These are phyloP conservation scores for Heteromyza rotundicornis DNA, from an alignment of 2,888 invertebrate species.

Conservation along the genomic window DNA sequence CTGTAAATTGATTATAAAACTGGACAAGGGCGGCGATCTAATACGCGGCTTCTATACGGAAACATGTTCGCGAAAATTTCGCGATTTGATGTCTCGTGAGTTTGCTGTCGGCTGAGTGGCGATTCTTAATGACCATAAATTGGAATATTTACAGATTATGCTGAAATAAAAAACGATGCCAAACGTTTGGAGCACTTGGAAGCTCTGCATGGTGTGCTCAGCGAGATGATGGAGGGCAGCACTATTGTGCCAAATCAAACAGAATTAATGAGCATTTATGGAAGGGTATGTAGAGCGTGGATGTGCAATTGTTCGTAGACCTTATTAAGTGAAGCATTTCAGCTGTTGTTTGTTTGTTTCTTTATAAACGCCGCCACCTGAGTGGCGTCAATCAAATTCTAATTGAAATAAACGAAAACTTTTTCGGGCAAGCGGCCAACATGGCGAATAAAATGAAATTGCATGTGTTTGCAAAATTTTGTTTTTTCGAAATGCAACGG, in stretches of 20 bases:
- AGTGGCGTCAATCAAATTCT: no score
- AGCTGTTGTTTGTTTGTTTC: no score
- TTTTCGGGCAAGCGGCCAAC: no score
- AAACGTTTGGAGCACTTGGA: conserved; percentile 81
- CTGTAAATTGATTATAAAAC: conserved; percentile 71
- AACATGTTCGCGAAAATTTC: conserved; percentile 76
- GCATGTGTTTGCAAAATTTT: no score
- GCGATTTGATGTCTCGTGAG: conserved; percentile 91
- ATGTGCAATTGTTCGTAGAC: no score
- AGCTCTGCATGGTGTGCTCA: conserved; percentile 74
- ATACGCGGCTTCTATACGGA: conserved; percentile 74
- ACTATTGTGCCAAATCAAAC: conserved; percentile 75
- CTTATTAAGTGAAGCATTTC: no score
- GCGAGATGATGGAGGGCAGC: conserved; percentile 72
- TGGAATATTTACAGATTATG: conserved; percentile 74
- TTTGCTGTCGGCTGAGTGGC: conserved; percentile 36
- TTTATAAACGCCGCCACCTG: no score
- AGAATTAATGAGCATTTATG: conserved; percentile 84
- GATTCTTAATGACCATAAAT: background rate
- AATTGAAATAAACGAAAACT: no score
- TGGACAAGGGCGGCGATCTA: conserved; percentile 71
- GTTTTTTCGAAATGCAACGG: no score
- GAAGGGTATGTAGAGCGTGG: conserved; percentile 71
- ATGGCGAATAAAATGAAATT: no score
- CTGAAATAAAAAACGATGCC: conserved; percentile 77